Evolutionary conservation across 2,888 invertebrate species (phyloP).

Genomic region (Embidobia sp.): DNA sequence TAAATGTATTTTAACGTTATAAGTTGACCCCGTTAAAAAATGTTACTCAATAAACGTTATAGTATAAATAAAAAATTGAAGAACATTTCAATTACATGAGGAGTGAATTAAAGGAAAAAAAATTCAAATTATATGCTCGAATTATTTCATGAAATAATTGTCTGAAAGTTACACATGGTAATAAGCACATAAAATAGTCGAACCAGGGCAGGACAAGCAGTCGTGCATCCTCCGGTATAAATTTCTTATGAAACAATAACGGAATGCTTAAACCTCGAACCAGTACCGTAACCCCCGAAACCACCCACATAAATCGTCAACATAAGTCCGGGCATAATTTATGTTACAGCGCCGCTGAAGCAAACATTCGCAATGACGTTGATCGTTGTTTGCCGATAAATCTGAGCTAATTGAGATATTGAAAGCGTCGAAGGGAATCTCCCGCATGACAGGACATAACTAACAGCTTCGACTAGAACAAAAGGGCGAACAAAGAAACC

Average conservation of each 20-base stretch:
- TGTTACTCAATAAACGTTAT: too few relatives aligned
- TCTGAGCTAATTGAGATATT: slow-evolving; percentile 51
- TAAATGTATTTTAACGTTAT: too few relatives aligned
- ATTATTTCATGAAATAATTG: too few relatives aligned
- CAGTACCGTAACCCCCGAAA: background rate
- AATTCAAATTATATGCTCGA: too few relatives aligned
- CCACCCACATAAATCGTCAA: slow-evolving; percentile 6
- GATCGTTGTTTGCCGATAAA: slow-evolving; percentile 46
- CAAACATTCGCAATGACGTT: slow-evolving; percentile 37
- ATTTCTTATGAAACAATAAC: slow-evolving; percentile 2
- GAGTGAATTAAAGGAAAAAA: too few relatives aligned
- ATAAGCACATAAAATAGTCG: too few relatives aligned
- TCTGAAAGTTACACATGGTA: too few relatives aligned
- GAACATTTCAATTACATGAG: too few relatives aligned
- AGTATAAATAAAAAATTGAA: too few relatives aligned
- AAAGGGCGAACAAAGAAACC: slow-evolving; percentile 40
- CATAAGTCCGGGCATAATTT: slow-evolving; percentile 30
- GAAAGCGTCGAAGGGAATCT: slow-evolving; percentile 37
- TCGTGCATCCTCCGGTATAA: too few relatives aligned
- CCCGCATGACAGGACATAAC: slow-evolving; percentile 34
- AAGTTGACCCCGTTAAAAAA: too few relatives aligned
- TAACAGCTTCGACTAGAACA: slow-evolving; percentile 29
- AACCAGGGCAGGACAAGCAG: too few relatives aligned
- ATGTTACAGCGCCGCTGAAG: slow-evolving; percentile 9
- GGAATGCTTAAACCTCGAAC: background rate